phyloP scores from a whole-genome alignment of 2,113 vertebrate genomes.

The Centropus bengalensis region DNA sequence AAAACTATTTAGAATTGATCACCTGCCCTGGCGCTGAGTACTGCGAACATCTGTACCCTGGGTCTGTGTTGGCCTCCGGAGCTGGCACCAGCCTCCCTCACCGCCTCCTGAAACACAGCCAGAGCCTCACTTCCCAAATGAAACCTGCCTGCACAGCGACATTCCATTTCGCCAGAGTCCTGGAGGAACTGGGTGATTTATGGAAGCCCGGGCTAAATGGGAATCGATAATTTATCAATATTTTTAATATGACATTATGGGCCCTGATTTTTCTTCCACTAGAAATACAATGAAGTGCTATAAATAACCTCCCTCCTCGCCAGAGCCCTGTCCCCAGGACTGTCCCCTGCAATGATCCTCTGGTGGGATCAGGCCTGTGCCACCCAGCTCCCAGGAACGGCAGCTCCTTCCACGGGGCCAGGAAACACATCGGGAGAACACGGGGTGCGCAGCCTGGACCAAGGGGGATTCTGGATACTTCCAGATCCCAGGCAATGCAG shows the following conservation, averaged over 20 bases:
- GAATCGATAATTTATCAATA: background rate
- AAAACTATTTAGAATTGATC: background rate
- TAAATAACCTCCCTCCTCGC: background rate
- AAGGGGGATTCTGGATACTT: too few species aligned
- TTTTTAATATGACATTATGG: background rate
- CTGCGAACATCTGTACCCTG: background rate
- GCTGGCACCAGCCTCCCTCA: background rate
- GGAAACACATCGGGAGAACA: too few species aligned
- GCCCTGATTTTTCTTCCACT: background rate
- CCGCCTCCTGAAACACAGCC: background rate
- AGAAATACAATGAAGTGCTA: fast-evolving
- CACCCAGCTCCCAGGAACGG: fast-evolving
- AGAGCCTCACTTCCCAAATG: background rate
- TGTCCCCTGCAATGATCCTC: background rate
- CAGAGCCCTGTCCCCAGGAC: fast-evolving
- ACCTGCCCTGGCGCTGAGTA: background rate
- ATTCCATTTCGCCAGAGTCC: fast-evolving
- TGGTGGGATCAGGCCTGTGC: background rate
- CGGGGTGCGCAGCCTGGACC: fast-evolving
- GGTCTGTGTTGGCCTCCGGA: background rate
- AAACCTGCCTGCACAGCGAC: background rate
- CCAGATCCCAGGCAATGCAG: background rate
- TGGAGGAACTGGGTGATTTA: background rate
- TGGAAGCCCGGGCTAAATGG: background rate
- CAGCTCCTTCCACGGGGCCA: fast-evolving